Evolutionary conservation across 2,888 invertebrate species (phyloP), one percentile per base, ranked within the genome.

Genomic region (Drosophila flavopinicola): DNA sequence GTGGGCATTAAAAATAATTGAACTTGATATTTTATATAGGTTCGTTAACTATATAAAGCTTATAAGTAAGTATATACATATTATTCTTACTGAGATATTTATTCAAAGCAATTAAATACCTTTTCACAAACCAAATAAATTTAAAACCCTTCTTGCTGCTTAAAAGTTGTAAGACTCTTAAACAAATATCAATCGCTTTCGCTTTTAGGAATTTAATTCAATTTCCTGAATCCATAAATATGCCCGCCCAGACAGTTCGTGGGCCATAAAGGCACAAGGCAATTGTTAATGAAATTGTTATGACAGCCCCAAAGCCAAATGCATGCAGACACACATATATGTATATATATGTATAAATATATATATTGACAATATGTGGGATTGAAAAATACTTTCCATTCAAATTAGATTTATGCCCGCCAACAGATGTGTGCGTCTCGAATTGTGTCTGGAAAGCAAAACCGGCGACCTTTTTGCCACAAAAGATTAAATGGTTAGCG

Each of bases 251-350:
- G 63, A 66, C 69, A 47, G 59, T 27, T 35, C n/a, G 32, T 48
- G 17, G 48, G 37, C 54, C 51, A 59, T 48, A 66, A 75, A 56
- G 42, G 54, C 66, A 35, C 25, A 39, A 15, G 33, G 54, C 63
- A 52, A 77, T 79, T 73, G 77, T 61, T 78, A 78, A 78, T 78
- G 66, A 77, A 84, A 80, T 75, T 75, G 82, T 80, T 80, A 84
- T 85, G 85, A 80, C 85, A 82, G 45, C 60, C 63, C 66, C 39
- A 52, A 49, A 51, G 11, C 20, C 33, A 33, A 57, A 53, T 71
- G 51, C 51, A 33, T 41, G 42, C 37, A 44, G 2, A 11, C 20
- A 33, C 20, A 48, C 42, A 54, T 44, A 25, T 33, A 33, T 33
- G 25, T 27, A 39, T 44, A 15, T 15, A 29, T 11, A 27, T 11